Percentiles rank a stretch among this genome's conserved stretches.
Conservation (phyloP, 1,140 invertebrate genomes). For the Drosophila hydei region DNA sequence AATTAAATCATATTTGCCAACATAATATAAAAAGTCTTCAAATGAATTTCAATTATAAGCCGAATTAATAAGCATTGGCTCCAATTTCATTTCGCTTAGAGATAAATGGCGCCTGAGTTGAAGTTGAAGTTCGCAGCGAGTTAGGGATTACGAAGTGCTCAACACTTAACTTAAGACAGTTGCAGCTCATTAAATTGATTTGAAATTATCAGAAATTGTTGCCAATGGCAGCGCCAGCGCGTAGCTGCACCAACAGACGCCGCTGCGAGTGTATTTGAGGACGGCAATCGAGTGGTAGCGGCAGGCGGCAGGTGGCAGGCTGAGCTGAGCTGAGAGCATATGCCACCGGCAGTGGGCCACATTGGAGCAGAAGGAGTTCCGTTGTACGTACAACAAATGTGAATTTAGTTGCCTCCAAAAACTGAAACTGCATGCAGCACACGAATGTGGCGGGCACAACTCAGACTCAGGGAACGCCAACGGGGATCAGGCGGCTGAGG, state of each 20-base stretch:
- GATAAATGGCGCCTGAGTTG: background rate
- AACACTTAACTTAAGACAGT: background rate
- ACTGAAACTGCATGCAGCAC: slow-evolving; percentile 42
- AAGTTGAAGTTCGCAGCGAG: background rate
- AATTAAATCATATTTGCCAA: too few species aligned
- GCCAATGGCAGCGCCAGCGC: slow-evolving; percentile 11
- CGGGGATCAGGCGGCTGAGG: background rate
- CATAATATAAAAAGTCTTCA: too few species aligned
- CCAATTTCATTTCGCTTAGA: background rate
- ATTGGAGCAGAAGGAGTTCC: background rate
- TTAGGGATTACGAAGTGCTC: too few species aligned
- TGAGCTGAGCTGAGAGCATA: background rate
- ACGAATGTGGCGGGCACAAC: slow-evolving; percentile 13
- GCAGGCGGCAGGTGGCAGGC: background rate
- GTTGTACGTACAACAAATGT: slow-evolving; percentile 60
- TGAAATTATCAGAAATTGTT: slow-evolving; percentile 10
- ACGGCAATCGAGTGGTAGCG: slow-evolving; percentile 1
- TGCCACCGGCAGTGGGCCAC: background rate
- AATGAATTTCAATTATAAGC: background rate
- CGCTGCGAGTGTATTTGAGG: background rate
- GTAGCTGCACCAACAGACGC: background rate
- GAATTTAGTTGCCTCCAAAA: slow-evolving; percentile 72
- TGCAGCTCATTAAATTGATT: slow-evolving; percentile 16
- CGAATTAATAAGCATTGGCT: too few species aligned
- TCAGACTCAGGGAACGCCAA: background rate